These are phyloP conservation scores for Numenius phaeopus DNA, from an alignment of 2,797 vertebrate species.

Conservation along the genomic window DNA sequence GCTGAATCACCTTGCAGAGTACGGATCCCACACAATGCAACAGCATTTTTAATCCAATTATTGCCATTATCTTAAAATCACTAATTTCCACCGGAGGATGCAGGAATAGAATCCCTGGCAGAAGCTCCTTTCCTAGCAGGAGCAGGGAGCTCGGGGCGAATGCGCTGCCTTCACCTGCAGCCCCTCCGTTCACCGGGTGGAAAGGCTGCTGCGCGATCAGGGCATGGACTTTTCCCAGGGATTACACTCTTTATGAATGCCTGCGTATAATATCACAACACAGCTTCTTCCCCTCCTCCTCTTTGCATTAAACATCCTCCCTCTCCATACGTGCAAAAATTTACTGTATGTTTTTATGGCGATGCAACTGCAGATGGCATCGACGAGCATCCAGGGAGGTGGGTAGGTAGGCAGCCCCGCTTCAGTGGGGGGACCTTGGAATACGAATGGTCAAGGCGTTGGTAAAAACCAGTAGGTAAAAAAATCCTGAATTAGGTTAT, in stretches of 20 bases:
- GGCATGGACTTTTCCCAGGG: not conserved
- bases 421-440: not conserved
- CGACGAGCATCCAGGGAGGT: rapidly evolving
- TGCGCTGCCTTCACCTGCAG: not conserved
- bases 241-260: not conserved
- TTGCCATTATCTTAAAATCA: not conserved
- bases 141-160: not conserved
- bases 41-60: not conserved
- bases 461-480: not conserved
- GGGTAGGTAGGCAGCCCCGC: not conserved
- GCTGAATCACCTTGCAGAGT: not conserved
- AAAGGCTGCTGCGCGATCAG: not conserved
- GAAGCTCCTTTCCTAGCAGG: not conserved
- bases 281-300: not conserved
- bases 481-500: not conserved
- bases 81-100: not conserved
- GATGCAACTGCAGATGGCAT: rapidly evolving
- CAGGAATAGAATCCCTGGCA: not conserved
- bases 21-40: not conserved
- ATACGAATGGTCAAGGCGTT: not conserved
- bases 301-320: not conserved
- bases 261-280: rapidly evolving
- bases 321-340: not conserved
- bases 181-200: rapidly evolving
- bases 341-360: not conserved